Conservation (phyloP, 1,140 invertebrate genomes). For the Scaptomyza montana region DNA sequence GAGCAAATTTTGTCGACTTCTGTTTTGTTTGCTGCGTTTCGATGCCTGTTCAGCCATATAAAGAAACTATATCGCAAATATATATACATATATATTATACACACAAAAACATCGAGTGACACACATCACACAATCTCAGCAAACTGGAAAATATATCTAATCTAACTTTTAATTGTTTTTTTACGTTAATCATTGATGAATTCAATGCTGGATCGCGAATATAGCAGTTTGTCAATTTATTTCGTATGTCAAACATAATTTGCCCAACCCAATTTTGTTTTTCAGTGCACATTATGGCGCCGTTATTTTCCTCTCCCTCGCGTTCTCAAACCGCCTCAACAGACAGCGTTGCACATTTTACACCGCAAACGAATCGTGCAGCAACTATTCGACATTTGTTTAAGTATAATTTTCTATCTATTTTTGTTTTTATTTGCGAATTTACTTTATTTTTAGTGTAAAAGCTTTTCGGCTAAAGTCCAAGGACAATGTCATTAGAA, state of each 20-base stretch:
- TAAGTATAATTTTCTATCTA: conserved; percentile 11
- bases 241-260: background rate
- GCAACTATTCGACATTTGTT: conserved; percentile 25
- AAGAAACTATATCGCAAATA: background rate
- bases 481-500: conserved; percentile 75
- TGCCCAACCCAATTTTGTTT: conserved; percentile 19
- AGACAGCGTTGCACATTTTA: conserved; percentile 27
- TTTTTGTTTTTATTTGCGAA: conserved; percentile 56
- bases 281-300: conserved; percentile 19
- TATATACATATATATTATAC: conserved; percentile 3
- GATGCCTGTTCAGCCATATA: conserved; percentile 11
- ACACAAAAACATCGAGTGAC: background rate
- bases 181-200: background rate
- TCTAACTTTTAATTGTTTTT: conserved; percentile 7
- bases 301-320: background rate
- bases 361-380: conserved; percentile 35
- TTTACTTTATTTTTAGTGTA: conserved; percentile 78
- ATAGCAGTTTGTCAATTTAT: background rate
- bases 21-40: background rate
- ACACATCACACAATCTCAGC: background rate
- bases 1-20: conserved; percentile 15
- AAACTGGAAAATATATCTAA: background rate
- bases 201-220: conserved; percentile 8
- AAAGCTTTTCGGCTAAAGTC: conserved; percentile 71
- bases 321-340: background rate